phyloP scores from a whole-genome alignment of 2,797 vertebrate species.

The Knipowitschia caucasica region DNA sequence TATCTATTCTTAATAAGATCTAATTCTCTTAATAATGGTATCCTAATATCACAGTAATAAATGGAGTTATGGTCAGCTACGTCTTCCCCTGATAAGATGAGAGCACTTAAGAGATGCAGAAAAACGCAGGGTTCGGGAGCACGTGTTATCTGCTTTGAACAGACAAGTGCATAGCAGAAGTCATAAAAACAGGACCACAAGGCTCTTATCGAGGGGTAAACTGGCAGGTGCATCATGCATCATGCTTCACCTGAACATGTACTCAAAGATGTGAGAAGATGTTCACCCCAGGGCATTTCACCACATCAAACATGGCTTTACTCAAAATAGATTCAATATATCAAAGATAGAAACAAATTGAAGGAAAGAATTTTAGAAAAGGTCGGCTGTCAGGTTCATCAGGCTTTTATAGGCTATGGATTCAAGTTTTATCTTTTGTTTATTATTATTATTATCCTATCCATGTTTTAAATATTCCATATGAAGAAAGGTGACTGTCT shows the following conservation, averaged over 20 bases:
- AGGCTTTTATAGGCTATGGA: too few relatives aligned
- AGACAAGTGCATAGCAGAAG: not conserved
- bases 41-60: slow-evolving; percentile 7
- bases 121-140: not conserved
- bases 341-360: not conserved
- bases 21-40: slow-evolving; percentile 6
- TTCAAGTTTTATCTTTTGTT: too few relatives aligned
- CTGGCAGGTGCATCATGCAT: not conserved
- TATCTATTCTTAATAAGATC: not conserved
- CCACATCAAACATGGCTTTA: slow-evolving; percentile 3
- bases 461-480: too few relatives aligned
- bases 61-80: slow-evolving; percentile 2
- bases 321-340: not conserved
- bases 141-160: slow-evolving; percentile 5
- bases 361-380: not conserved
- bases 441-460: too few relatives aligned
- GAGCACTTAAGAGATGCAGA: slow-evolving; percentile 1
- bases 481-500: too few relatives aligned
- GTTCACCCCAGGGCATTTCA: slow-evolving; percentile 2
- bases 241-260: slow-evolving; percentile 4
- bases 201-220: slow-evolving; percentile 2
- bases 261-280: slow-evolving; percentile 1
- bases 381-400: not conserved
- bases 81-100: slow-evolving; percentile 6
- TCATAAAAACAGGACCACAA: not conserved